Evolutionary conservation across 2,888 invertebrate genomes (phyloP).

Genomic region (Diploptera punctata): DNA sequence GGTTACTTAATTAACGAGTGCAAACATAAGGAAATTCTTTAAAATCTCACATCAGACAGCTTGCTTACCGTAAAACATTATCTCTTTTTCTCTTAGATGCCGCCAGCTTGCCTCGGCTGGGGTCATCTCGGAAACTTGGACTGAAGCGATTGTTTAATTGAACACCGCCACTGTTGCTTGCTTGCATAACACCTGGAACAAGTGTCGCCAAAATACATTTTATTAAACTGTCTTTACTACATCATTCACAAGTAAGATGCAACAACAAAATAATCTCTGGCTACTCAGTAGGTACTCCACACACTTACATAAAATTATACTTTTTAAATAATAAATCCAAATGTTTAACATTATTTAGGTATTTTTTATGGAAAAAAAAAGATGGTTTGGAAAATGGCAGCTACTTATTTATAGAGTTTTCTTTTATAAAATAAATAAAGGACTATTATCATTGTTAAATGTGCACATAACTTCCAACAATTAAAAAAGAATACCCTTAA

Average conservation of each 20-base stretch:
- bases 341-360: no score
- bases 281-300: neutral
- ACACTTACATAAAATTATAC: no score
- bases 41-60: neutral
- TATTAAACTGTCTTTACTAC: neutral
- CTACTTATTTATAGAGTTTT: no score
- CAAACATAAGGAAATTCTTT: neutral
- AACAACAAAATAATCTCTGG: conserved; percentile 13
- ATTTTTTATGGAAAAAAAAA: no score
- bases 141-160: conserved; percentile 88
- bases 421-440: no score
- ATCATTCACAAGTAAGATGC: neutral
- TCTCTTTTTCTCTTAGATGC: conserved; percentile 81
- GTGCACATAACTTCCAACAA: no score
- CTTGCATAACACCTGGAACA: conserved; percentile 91
- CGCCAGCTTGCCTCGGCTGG: conserved; percentile 63
- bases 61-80: conserved; percentile 80
- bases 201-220: conserved; percentile 52
- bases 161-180: conserved; percentile 78
- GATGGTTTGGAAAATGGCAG: no score
- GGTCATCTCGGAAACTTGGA: conserved; percentile 85
- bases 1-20: neutral
- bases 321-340: no score
- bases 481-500: no score
- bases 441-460: no score